Evolutionary conservation across 1,140 invertebrate species (phyloP).

Genomic region (Drosophila neocordata): DNA sequence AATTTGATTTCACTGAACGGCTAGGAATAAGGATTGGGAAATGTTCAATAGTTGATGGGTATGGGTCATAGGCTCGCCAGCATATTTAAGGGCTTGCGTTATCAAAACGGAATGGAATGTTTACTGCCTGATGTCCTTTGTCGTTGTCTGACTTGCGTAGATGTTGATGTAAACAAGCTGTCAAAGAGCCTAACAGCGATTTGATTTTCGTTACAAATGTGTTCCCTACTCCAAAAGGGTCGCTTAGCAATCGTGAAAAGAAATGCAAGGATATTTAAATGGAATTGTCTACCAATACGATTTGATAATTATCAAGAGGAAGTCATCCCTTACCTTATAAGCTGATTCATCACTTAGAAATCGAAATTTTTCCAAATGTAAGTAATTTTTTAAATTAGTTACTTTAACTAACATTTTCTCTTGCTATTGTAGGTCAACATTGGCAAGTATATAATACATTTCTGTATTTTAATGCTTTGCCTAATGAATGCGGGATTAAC

Average conservation of each 20-base stretch:
- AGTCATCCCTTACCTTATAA: too few relatives aligned
- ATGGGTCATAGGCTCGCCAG: conserved; percentile 25
- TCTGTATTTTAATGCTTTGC: too few relatives aligned
- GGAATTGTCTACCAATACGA: too few relatives aligned
- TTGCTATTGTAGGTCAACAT: too few relatives aligned
- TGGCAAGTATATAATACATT: too few relatives aligned
- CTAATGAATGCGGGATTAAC: conserved; percentile 19
- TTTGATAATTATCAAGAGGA: too few relatives aligned
- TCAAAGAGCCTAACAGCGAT: conserved; percentile 63
- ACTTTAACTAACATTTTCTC: too few relatives aligned
- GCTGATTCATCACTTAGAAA: too few relatives aligned
- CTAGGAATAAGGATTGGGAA: conserved; percentile 2
- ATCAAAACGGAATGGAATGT: conserved; percentile 12
- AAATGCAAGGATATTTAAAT: too few relatives aligned
- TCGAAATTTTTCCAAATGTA: too few relatives aligned
- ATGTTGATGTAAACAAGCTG: conserved; percentile 74
- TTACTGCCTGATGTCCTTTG: conserved; percentile 7
- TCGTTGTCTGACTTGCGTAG: conserved; percentile 8
- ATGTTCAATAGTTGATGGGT: conserved; percentile 16
- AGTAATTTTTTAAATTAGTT: too few relatives aligned
- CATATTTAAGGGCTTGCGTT: conserved; percentile 31
- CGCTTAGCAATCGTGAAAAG: not conserved
- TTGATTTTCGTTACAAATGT: conserved; percentile 54
- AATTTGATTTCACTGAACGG: not conserved
- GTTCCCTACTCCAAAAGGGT: conserved; percentile 2